Evolutionary conservation across 2,113 vertebrate species (phyloP), one percentile per base, ranked within the genome.

Genomic region (Nerophis lumbriciformis): DNA sequence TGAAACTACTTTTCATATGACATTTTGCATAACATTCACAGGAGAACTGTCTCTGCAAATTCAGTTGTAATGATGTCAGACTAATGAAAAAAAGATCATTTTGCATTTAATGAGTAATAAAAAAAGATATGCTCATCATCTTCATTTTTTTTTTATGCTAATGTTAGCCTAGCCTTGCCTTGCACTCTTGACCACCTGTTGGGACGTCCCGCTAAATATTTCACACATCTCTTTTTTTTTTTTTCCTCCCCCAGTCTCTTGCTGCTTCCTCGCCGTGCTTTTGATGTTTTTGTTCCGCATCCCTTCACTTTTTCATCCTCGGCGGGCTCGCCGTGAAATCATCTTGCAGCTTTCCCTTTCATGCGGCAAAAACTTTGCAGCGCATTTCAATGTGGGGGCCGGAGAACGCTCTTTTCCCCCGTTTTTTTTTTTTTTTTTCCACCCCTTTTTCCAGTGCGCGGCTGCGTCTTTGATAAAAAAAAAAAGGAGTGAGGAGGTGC

Each of bases 401-500:
- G 76, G 92, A 94, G 93, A 94, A 92, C 89, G 84, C 84, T 89
- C 86, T 89, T 84, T 76, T 88, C 81, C 90, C 14, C n/a, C n/a
- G 39, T 42, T 42, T 42, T 8, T 8, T 16, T 52, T 21, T 50
- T 28, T 28, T 28, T 28, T 28, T 28, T 28, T 3, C 3, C 28
- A 28, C 48, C 50, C 50, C 12, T 10, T 21, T 28, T 53, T 92
- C 91, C 88, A 83, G 72, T 91, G 87, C 92, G 92, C 94, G 93
- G 93, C 91, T 96, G 95, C 92, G 92, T 93, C 93, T 95, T 94
- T 94, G 96, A 95, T 95, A 97, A 94, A 91, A 92, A 97, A 94
- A 90, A 91, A 88, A 84, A n/a, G n/a, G 87, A 89, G 91, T 68
- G 88, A 93, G 37, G 93, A 81, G 89, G 88, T 89, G 91, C 90